Percentiles rank a stretch among this genome's conserved stretches.
These are phyloP conservation scores for Channa striata DNA, from an alignment of 2,797 vertebrate genomes.

Conservation along the genomic window DNA sequence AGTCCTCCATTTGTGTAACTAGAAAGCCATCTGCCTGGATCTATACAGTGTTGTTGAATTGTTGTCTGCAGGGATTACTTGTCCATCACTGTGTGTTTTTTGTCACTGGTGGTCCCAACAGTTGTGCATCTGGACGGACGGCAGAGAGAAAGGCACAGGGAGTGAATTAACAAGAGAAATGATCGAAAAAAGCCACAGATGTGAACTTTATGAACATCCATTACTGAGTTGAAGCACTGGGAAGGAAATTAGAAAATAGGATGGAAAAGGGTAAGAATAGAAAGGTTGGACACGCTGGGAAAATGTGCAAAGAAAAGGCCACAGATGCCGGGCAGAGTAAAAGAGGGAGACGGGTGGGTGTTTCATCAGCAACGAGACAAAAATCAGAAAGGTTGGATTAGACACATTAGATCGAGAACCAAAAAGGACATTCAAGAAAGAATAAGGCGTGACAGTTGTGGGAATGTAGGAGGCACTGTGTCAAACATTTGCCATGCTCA, in stretches of 20 bases:
- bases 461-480: conserved; percentile 17
- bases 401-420: conserved; percentile 1
- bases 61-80: conserved; percentile 21
- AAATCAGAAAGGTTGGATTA: conserved; percentile 34
- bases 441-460: conserved; percentile 4
- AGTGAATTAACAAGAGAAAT: conserved; percentile 64
- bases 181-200: conserved; percentile 63
- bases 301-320: conserved; percentile 21
- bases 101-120: conserved; percentile 37
- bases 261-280: conserved; percentile 34
- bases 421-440: conserved; percentile 18
- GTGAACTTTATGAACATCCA: conserved; percentile 68
- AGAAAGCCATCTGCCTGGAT: background rate
- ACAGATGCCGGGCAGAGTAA: conserved; percentile 15
- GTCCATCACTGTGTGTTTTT: conserved; percentile 34
- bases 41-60: background rate
- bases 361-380: conserved; percentile 45
- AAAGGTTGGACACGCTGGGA: conserved; percentile 20
- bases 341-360: conserved; percentile 24
- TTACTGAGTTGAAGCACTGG: conserved; percentile 56
- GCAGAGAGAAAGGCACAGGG: conserved; percentile 2
- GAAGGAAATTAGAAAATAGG: conserved; percentile 52
- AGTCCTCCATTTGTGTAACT: background rate
- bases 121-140: conserved; percentile 49
- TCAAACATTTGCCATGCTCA: conserved; percentile 32